Evolutionary conservation across 2,113 vertebrate species (phyloP), one percentile per base, ranked within the genome.

Genomic region (Calonectris borealis): DNA sequence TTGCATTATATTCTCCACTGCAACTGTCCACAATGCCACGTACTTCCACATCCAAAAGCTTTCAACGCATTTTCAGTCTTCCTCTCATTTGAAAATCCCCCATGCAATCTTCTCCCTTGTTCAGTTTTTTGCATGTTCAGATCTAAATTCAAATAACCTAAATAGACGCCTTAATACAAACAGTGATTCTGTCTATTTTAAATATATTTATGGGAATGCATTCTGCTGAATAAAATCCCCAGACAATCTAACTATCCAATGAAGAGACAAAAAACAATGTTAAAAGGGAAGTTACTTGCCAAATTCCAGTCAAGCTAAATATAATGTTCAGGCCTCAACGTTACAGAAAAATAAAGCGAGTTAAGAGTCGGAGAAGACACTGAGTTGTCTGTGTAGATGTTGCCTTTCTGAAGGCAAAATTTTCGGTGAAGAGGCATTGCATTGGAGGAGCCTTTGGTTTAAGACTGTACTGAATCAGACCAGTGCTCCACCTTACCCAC

Each of bases 211-310:
- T 94, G 84, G 89, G 93, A 95, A 95, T 91, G 94, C 71, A 77
- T 91, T 97, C 84, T 97, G 96, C 94, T 95, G 91, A 95, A 95
- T 89, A 95, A 95, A 97, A 97, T 95, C 93, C 91, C 95, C 64
- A 88, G 96, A 94, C 95, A 94, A 94, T 75, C 88, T 57, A 87
- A 95, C 89, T 84, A 55, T 66, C 71, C 78, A 70, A 64, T 15
- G 75, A 91, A 94, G 93, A 96, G 71, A 95, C 91, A 83, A 87
- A 96, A 95, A 82, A 66, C 86, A 90, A 90, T 65, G 49, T 70
- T 62, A 77, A 83, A 95, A 89, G 81, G 83, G 54, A 94, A 95
- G 68, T 83, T 65, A 79, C 46, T 93, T 94, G 96, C 96, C 97
- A 96, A 83, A 90, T 96, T 95, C 89, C 82, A 95, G 58, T 96